These are phyloP conservation scores for Salticus scenicus DNA, from an alignment of 2,888 invertebrate species.

Conservation along the genomic window DNA sequence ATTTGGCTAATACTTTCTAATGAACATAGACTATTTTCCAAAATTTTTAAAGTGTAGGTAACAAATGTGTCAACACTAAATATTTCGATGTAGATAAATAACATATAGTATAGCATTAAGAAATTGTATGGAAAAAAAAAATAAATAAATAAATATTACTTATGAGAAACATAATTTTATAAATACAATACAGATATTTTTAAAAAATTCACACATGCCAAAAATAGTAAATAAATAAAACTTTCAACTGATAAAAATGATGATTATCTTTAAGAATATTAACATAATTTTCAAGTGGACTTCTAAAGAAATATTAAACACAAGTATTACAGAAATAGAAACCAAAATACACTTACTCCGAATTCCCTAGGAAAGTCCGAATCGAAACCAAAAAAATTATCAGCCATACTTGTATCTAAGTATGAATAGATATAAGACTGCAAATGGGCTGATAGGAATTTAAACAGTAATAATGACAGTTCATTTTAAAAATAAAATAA, in stretches of 20 bases:
- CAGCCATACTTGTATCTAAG: slow-evolving; percentile 32
- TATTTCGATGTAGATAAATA: too few species aligned
- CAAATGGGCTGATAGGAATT: not conserved
- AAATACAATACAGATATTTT: not conserved
- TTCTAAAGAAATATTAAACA: not conserved
- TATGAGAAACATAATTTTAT: too few species aligned
- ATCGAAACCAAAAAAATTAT: slow-evolving; percentile 61
- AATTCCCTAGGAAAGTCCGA: slow-evolving; percentile 28
- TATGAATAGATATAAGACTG: not conserved
- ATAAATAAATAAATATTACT: too few species aligned
- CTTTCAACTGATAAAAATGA: not conserved
- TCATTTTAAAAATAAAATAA: not conserved
- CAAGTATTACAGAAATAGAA: not conserved
- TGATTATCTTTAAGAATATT: not conserved
- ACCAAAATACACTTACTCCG: slow-evolving; percentile 26
- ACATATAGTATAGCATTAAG: too few species aligned
- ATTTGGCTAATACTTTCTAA: too few species aligned
- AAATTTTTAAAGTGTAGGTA: too few species aligned
- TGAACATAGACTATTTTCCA: too few species aligned
- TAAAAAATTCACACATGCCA: not conserved
- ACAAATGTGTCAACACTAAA: too few species aligned
- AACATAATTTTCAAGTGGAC: not conserved
- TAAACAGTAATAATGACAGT: not conserved
- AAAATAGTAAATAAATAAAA: too few species aligned
- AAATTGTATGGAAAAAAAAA: too few species aligned